Conservation (phyloP, 1,140 invertebrate species). For the Diorhabda sublineata region DNA sequence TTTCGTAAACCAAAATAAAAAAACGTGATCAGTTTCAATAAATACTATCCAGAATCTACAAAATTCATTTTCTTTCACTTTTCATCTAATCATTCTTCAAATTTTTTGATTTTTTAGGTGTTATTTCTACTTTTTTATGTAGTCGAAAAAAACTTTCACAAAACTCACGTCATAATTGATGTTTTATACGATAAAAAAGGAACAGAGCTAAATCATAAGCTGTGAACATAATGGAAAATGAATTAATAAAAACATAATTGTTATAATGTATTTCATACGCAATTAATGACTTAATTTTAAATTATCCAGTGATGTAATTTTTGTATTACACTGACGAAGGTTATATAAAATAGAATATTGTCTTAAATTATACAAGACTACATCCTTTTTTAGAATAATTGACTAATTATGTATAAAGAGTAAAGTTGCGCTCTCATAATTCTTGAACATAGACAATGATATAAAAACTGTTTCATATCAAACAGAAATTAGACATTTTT, state of each 20-base stretch:
- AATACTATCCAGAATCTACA: no score
- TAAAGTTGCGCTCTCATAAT: conserved; percentile 14
- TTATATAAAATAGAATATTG: neutral
- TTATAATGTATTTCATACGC: neutral
- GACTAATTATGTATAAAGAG: conserved; percentile 14
- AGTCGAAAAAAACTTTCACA: no score
- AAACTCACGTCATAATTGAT: no score
- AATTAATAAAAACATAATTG: neutral
- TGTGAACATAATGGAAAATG: no score
- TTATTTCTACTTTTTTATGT: no score
- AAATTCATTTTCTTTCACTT: no score
- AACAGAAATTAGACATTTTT: conserved; percentile 3
- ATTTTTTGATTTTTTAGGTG: no score
- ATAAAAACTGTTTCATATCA: conserved; percentile 1
- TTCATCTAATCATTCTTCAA: no score
- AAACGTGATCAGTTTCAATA: no score
- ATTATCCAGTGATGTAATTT: neutral
- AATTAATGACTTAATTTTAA: neutral
- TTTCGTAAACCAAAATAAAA: no score
- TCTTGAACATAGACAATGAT: conserved; percentile 10
- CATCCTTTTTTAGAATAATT: conserved; percentile 12
- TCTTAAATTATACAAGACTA: conserved; percentile 16
- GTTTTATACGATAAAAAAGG: no score
- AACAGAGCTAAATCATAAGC: no score
- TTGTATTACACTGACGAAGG: neutral